Conservation (phyloP, 2,888 invertebrate genomes). For the Linnaemya vulpina region DNA sequence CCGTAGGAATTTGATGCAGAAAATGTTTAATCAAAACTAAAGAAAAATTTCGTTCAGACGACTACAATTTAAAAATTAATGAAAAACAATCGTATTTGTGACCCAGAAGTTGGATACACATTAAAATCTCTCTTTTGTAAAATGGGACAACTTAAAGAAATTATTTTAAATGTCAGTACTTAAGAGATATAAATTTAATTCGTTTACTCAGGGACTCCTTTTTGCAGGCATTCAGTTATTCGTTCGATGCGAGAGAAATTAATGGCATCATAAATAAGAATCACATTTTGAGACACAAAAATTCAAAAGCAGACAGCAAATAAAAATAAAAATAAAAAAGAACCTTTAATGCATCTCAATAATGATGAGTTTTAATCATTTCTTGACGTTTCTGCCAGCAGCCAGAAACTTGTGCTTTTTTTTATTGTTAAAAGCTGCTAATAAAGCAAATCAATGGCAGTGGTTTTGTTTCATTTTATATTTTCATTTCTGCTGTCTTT, state of each 20-base stretch:
- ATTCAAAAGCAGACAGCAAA: neutral
- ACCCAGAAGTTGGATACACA: too few species aligned
- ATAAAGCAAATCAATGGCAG: slow-evolving; percentile 68
- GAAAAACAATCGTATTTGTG: too few species aligned
- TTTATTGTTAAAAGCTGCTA: slow-evolving; percentile 50
- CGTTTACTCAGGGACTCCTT: neutral
- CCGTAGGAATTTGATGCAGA: too few species aligned
- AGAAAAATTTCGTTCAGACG: too few species aligned
- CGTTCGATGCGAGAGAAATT: slow-evolving; percentile 25
- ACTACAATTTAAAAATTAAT: too few species aligned
- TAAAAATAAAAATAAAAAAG: neutral
- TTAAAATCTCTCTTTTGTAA: too few species aligned
- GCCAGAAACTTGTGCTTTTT: neutral
- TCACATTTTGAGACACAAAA: slow-evolving; percentile 29
- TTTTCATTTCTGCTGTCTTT: neutral
- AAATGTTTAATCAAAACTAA: too few species aligned
- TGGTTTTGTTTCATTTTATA: neutral
- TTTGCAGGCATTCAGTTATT: neutral
- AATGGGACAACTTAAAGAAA: neutral
- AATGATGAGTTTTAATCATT: slow-evolving; percentile 71
- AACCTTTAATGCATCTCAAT: slow-evolving; percentile 67
- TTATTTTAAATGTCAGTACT: neutral
- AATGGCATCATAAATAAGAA: slow-evolving; percentile 66
- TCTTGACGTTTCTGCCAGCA: slow-evolving; percentile 56
- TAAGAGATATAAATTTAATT: slow-evolving; percentile 18